These are phyloP conservation scores for Solea solea DNA, from an alignment of 2,113 vertebrate species.

Conservation along the genomic window DNA sequence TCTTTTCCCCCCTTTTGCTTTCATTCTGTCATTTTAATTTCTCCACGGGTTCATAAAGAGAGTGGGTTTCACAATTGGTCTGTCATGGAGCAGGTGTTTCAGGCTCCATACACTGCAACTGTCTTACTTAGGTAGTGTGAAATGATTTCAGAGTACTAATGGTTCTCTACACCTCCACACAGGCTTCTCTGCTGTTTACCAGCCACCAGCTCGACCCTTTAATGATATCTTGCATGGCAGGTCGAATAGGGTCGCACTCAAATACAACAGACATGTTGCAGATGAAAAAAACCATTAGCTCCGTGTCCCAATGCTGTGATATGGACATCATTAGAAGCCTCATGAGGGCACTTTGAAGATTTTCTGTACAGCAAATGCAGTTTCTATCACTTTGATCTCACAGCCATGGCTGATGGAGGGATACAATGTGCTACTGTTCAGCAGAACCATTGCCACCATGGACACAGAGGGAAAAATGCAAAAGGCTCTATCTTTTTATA, in stretches of 20 bases:
- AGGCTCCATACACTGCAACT: conserved; percentile 10
- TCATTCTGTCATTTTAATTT: background rate
- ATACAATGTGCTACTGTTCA: conserved; percentile 66
- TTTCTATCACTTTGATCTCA: conserved; percentile 58
- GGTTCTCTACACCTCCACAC: background rate
- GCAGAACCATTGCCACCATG: conserved; percentile 43
- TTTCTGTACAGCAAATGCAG: conserved; percentile 37
- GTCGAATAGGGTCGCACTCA: conserved; percentile 22
- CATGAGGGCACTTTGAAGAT: conserved; percentile 62
- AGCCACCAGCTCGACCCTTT: conserved; percentile 24
- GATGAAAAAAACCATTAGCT: conserved; percentile 53
- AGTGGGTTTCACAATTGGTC: background rate
- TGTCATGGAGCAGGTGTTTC: conserved; percentile 7
- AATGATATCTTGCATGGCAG: conserved; percentile 1
- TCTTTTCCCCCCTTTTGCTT: background rate
- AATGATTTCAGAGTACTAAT: conserved; percentile 16
- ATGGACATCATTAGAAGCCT: conserved; percentile 58
- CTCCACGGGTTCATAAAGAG: background rate
- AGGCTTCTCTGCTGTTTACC: background rate
- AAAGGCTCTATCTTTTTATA: conserved; percentile 69
- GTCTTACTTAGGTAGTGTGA: conserved; percentile 14
- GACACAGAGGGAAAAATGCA: conserved; percentile 45
- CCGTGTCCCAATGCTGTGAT: conserved; percentile 33
- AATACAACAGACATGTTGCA: conserved; percentile 36
- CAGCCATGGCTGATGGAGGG: conserved; percentile 49